Percentiles rank a stretch among this genome's conserved stretches.
phyloP scores from a whole-genome alignment of 2,888 invertebrate species.

The Cephus runcator region DNA sequence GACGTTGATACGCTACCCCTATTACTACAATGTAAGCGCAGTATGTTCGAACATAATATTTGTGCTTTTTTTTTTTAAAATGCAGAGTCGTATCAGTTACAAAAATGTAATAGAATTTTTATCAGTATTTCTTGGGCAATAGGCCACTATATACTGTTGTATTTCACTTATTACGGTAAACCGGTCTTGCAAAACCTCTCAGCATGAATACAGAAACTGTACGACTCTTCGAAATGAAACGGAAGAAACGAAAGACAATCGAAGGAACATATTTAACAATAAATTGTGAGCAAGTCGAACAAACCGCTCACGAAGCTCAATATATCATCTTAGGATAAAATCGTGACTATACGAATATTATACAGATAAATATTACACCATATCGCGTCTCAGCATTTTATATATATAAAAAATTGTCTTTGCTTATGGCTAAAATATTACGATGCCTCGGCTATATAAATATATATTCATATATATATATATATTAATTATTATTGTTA shows the following conservation, averaged over 20 bases:
- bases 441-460: constrained; percentile 63
- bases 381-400: constrained; percentile 36
- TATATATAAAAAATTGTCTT: constrained; percentile 62
- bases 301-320: constrained; percentile 31
- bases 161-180: background rate
- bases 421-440: constrained; percentile 64
- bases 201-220: background rate
- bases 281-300: constrained; percentile 27
- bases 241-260: background rate
- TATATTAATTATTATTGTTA: constrained; percentile 48
- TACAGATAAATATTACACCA: constrained; percentile 55
- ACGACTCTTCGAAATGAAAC: background rate
- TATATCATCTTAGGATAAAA: constrained; percentile 48
- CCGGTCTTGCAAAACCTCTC: background rate
- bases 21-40: background rate
- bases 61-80: background rate
- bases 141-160: background rate
- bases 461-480: constrained; percentile 27
- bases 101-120: background rate
- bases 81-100: background rate
- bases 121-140: background rate
- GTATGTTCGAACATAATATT: background rate
- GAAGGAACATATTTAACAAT: background rate
- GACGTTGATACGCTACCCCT: background rate
- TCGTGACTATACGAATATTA: constrained; percentile 41